These are phyloP conservation scores for Neodiprion fabricii DNA, from an alignment of 1,140 invertebrate genomes.

Conservation along the genomic window DNA sequence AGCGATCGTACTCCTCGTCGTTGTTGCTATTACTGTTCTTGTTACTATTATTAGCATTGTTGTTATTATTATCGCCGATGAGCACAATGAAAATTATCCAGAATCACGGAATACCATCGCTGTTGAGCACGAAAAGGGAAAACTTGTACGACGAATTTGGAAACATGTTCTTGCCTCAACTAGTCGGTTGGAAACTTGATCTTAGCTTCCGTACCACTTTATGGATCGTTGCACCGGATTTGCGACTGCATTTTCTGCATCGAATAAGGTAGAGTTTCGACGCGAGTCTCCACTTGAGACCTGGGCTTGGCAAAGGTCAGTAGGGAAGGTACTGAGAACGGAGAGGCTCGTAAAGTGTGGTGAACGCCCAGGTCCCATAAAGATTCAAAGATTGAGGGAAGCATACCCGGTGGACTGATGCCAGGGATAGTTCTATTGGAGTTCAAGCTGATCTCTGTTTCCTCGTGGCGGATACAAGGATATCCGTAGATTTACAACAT, in stretches of 20 bases:
- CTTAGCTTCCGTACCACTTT: not conserved
- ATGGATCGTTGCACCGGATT: not conserved
- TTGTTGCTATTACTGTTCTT: no score
- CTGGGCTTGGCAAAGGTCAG: conserved; percentile 9
- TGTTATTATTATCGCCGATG: no score
- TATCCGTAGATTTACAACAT: not conserved
- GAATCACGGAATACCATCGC: no score
- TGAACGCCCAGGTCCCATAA: conserved; percentile 41
- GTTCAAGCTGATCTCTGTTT: not conserved
- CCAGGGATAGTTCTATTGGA: not conserved
- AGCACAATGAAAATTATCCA: no score
- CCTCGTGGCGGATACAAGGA: not conserved
- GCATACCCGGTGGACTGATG: conserved; percentile 2
- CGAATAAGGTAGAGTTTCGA: not conserved
- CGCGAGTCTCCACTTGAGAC: not conserved
- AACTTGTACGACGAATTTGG: no score
- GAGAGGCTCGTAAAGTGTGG: conserved; percentile 39
- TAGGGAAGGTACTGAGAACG: conserved; percentile 26
- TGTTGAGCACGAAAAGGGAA: no score
- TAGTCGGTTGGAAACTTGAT: not conserved
- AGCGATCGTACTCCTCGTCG: no score
- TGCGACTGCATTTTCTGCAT: not conserved
- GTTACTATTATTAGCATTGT: no score
- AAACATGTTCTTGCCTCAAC: no score
- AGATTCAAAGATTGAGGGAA: conserved; percentile 23